Conservation (phyloP, 2,888 invertebrate genomes). For the Caenorhabditis sp. region DNA sequence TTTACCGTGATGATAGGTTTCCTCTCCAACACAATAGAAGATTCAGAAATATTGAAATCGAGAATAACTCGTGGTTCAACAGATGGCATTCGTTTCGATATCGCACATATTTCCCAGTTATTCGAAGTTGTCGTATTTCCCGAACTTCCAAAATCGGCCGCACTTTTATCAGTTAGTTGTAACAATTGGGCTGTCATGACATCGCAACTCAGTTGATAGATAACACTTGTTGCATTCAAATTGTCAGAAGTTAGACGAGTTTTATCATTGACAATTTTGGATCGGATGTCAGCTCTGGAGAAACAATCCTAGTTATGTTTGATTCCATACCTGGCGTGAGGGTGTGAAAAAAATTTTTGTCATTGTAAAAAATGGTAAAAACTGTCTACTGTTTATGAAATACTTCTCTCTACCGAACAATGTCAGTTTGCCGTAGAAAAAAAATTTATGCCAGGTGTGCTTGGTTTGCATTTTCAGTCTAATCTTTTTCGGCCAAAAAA, state of each 20-base stretch:
- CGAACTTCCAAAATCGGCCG: conserved; percentile 26
- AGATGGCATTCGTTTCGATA: conserved; percentile 21
- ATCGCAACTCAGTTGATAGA: conserved; percentile 30
- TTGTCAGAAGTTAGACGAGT: neutral
- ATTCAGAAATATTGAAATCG: conserved; percentile 34
- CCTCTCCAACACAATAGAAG: conserved; percentile 19
- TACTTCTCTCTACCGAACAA: too few species aligned
- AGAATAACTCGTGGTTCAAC: conserved; percentile 35
- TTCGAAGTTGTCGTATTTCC: conserved; percentile 20
- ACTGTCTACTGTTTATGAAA: too few species aligned
- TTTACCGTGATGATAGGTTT: conserved; percentile 10
- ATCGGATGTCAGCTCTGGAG: conserved; percentile 23
- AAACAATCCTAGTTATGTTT: too few species aligned
- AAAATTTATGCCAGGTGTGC: too few species aligned
- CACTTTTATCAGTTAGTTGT: conserved; percentile 30
- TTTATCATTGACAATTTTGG: conserved; percentile 10
- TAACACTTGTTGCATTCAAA: conserved; percentile 19
- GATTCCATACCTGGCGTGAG: too few species aligned
- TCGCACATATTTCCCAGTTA: conserved; percentile 32
- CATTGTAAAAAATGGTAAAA: too few species aligned
- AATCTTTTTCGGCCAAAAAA: too few species aligned
- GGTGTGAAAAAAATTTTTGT: too few species aligned
- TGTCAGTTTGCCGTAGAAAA: too few species aligned
- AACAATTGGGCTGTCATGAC: conserved; percentile 34
- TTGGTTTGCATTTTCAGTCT: too few species aligned